Percentiles rank a stretch among this genome's conserved stretches.
These are phyloP conservation scores for Plestiodon gilberti DNA, from an alignment of 2,113 vertebrate species.

Conservation along the genomic window DNA sequence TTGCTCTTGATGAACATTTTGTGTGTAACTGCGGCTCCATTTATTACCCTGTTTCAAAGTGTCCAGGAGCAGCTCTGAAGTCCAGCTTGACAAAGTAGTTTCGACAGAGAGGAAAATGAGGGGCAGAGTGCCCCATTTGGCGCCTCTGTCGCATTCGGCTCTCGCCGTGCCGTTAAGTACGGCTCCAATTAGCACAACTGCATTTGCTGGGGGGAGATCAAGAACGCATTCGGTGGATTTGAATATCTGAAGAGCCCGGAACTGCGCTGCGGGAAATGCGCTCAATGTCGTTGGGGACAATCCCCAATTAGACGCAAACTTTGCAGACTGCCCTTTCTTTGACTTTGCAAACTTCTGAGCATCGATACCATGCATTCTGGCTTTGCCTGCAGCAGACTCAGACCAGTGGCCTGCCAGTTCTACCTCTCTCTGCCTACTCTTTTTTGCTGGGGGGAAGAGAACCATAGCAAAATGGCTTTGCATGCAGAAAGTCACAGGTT, in stretches of 20 bases:
- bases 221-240: neutral
- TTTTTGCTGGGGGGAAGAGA: no score
- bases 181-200: neutral
- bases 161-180: neutral
- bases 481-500: no score
- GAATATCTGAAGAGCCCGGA: neutral
- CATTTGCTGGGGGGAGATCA: neutral
- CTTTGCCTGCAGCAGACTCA: neutral
- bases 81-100: neutral
- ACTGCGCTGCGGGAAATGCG: neutral
- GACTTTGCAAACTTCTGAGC: neutral
- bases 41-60: slow-evolving; percentile 15
- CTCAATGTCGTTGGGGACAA: neutral
- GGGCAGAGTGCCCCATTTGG: neutral
- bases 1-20: neutral
- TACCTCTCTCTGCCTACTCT: no score
- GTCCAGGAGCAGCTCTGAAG: slow-evolving; percentile 6
- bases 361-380: neutral
- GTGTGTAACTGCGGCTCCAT: neutral
- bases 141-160: neutral
- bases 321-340: neutral
- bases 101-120: neutral
- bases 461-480: no score
- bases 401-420: neutral
- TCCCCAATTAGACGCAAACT: neutral